Base-by-base conservation (phyloP, 1,140 invertebrate genomes). In the Cotesia glomerata region DNA sequence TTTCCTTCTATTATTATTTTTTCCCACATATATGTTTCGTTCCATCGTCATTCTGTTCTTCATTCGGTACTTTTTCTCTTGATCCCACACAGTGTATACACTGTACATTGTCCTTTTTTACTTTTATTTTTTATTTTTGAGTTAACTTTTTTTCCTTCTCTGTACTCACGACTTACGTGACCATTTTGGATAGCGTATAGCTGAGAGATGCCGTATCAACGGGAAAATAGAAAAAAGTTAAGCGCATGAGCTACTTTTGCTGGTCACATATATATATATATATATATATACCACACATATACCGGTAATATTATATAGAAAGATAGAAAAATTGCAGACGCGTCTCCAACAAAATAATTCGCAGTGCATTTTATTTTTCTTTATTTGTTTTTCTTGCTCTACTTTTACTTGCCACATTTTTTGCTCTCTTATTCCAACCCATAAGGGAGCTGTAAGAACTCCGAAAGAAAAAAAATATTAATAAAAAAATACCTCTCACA, bases 281-380 rank as follows among this genome's bases (percentile, higher is more conserved):
- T 4, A 39, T 45, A 45, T 58, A 26, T 9, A 16, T 14, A 0
- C 26, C 26, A 26, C 26, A 26, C 1, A 26, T 26, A 58, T 14
- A 58, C 8, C 9, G 9, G 18, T 58, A 16, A 54, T 58, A 26
- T 26, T 26, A 26, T 26, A 58, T 26, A 58, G 56, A 58, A 67
- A 51, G 36, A 51, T 1, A 67, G 49, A 52, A 67, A 67, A 67
- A 67, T 67, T 67, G 49, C 45, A 51, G 64, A 67, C 56, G 56
- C 56, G 64, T 49, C 64, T 66, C 14, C 16, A 39, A 26, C 32
- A 11, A 66, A 66, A 32, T 51, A 66, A 66, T 66, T 45, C 61
- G 35, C 26, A 45, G 26, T 26, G 26, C 26, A 26, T 26, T 45
- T 45, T 45, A 45, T 45, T 45, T 45, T 45, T 45, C 7, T 45